phyloP scores from a whole-genome alignment of 1,140 invertebrate species.

The Diuraphis noxia region DNA sequence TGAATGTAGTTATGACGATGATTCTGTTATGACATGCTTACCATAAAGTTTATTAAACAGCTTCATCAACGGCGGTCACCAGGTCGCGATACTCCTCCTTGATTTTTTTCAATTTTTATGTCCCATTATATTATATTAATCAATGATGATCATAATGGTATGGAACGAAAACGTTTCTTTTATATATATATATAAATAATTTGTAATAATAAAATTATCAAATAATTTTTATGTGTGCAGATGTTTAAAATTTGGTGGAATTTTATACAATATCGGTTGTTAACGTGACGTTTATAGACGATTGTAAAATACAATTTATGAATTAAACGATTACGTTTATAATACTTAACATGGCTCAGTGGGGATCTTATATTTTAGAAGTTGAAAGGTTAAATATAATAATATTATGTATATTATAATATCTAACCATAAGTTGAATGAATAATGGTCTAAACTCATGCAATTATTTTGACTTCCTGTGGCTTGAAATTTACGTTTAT shows the following conservation, averaged over 20 bases:
- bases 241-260: not conserved
- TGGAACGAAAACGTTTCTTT: not conserved
- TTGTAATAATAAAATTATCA: not conserved
- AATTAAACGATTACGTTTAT: not conserved
- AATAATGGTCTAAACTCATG: conserved; percentile 12
- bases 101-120: not conserved
- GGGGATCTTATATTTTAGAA: conserved; percentile 1
- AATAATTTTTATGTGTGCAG: not conserved
- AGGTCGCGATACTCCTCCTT: not conserved
- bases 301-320: conserved; percentile 12
- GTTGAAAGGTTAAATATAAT: conserved; percentile 14
- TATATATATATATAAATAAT: not conserved
- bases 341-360: not conserved
- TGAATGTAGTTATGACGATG: not conserved
- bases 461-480: conserved; percentile 41
- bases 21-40: not conserved
- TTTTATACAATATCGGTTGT: not conserved
- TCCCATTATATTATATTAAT: not conserved
- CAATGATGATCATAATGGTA: not conserved
- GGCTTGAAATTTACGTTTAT: not conserved
- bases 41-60: not conserved
- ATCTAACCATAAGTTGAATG: not conserved
- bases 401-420: conserved; percentile 1
- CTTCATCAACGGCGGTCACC: not conserved
- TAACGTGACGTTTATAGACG: conserved; percentile 6